phyloP scores from a whole-genome alignment of 2,888 invertebrate species.

The Amiota communis region DNA sequence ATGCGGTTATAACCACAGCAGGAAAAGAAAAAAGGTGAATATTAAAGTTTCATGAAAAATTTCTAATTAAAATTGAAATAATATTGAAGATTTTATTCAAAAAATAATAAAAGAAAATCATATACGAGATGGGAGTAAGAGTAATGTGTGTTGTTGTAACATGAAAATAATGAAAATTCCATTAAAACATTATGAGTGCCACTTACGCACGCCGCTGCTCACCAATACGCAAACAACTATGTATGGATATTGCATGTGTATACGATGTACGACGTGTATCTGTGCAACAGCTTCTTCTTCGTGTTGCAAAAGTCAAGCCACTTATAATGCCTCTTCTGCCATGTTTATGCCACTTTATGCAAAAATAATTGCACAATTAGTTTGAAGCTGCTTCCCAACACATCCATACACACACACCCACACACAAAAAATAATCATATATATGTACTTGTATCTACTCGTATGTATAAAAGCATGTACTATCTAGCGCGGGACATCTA shows the following conservation, averaged over 20 bases:
- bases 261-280: conserved; percentile 39
- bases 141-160: conserved; percentile 43
- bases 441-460: not conserved
- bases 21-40: too few species aligned
- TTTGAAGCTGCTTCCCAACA: conserved; percentile 63
- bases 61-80: not conserved
- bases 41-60: too few species aligned
- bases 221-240: conserved; percentile 22
- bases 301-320: conserved; percentile 69
- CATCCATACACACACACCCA: conserved; percentile 22
- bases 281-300: conserved; percentile 50
- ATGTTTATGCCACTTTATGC: conserved; percentile 73
- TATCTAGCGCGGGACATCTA: too few species aligned
- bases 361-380: conserved; percentile 73
- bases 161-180: conserved; percentile 68
- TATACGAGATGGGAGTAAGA: too few species aligned
- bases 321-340: conserved; percentile 70
- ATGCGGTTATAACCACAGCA: too few species aligned
- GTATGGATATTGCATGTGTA: not conserved
- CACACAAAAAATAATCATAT: not conserved
- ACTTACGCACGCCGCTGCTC: conserved; percentile 53
- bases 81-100: not conserved
- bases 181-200: conserved; percentile 66
- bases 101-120: not conserved
- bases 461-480: not conserved